Evolutionary conservation across 2,113 vertebrate genomes (phyloP), one percentile per base, ranked within the genome.

Genomic region (Hydropotes inermis): DNA sequence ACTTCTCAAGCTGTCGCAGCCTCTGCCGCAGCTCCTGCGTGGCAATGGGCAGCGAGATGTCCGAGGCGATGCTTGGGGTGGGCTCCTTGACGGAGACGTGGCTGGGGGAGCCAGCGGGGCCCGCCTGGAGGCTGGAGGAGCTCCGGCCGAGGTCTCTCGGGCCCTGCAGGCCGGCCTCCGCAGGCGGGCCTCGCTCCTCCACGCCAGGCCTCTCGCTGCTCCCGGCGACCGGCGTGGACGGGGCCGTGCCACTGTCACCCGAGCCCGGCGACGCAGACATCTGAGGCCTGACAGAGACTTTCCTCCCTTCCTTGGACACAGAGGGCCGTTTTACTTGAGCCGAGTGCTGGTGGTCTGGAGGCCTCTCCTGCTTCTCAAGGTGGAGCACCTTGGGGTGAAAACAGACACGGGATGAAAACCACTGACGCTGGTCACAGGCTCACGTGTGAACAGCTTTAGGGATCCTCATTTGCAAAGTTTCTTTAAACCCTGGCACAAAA

Each of bases 51-150:
- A 99, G 98, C 1, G 99, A 99, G 89, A 99, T 99, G 97, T 99
- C 99, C 0, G 99, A 99, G 7, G 99, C 99, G 39, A 99, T 99
- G 98, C 99, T 99, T 27, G 99, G 99, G 1, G 99, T 99, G 9
- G 99, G 99, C 94, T 99, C 99, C 97, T 99, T 99, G 79, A 99
- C 96, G 0, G 99, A 98, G 25, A 99, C 97, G 95, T 99, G 98
- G 96, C 99, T 99, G 58, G 99, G 99, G 9, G 99, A 99, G 27
- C 97, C 99, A 0, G 99, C 98, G 87, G 98, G 98, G 90, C 98
- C 96, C 70, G 99, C 98, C 21, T 99, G 99, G 30, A 99, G 99
- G 61, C 99, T 99, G 50, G 99, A 99, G 64, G 98, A 98, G 97
- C 99, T 99, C 70, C 98, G 98, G 96, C 99, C 99, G 0, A 98